phyloP scores from a whole-genome alignment of 2,888 invertebrate species.

The Aproaerema taeniolella region DNA sequence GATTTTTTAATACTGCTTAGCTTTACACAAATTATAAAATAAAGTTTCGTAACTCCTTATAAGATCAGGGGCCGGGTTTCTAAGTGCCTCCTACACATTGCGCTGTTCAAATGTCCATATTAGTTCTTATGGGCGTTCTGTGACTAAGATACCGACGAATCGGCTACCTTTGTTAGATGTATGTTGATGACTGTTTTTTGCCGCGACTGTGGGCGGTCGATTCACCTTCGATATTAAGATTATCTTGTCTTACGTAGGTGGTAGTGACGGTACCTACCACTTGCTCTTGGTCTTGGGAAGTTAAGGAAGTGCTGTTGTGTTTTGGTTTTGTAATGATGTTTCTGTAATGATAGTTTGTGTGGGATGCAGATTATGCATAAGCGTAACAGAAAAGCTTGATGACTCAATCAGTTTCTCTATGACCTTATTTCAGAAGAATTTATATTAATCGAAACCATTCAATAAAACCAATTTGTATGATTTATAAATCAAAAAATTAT shows the following conservation, averaged over 20 bases:
- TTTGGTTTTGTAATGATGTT: conserved; percentile 45
- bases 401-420: no score
- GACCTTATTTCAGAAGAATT: conserved; percentile 20
- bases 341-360: conserved; percentile 30
- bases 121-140: conserved; percentile 63
- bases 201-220: conserved; percentile 57
- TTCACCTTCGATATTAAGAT: conserved; percentile 69
- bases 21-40: conserved; percentile 7
- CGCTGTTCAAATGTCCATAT: conserved; percentile 67
- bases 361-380: conserved; percentile 31
- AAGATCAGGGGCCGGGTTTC: conserved; percentile 52
- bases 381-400: no score
- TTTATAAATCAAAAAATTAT: no score
- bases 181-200: conserved; percentile 59
- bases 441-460: not conserved
- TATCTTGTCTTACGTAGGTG: conserved; percentile 55
- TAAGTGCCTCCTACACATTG: conserved; percentile 60
- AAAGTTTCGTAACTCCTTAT: conserved; percentile 41
- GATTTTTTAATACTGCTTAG: no score
- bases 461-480: not conserved
- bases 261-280: no score
- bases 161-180: conserved; percentile 64
- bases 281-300: conserved; percentile 36
- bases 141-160: conserved; percentile 59
- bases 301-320: conserved; percentile 44